phyloP scores from a whole-genome alignment of 2,113 vertebrate species.

The Passer montanus region DNA sequence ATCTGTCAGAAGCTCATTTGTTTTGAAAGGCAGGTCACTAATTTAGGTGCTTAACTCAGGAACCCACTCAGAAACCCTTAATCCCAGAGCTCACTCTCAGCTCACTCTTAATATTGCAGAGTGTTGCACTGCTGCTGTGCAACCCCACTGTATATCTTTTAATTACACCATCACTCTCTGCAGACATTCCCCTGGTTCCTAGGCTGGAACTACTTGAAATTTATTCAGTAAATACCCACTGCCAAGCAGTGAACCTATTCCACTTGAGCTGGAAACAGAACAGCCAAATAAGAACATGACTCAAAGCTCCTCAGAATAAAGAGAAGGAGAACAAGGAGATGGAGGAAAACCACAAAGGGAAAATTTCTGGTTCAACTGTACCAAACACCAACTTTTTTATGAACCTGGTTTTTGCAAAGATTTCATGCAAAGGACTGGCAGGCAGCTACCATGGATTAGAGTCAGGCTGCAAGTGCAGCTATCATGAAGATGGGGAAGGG shows the following conservation, averaged over 20 bases:
- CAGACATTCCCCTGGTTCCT: not conserved
- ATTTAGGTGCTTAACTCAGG: not conserved
- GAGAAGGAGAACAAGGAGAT: not conserved
- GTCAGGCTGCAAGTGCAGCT: not conserved
- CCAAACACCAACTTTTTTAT: not conserved
- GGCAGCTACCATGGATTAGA: not conserved
- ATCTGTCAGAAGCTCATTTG: not conserved
- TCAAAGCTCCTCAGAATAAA: not conserved
- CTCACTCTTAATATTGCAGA: not conserved
- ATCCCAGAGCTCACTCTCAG: not conserved
- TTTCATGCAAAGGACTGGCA: not conserved
- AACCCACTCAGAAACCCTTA: not conserved
- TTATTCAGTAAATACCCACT: not conserved
- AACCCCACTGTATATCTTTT: not conserved
- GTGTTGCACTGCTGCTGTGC: not conserved
- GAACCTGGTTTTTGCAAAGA: not conserved
- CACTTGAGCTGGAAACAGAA: not conserved
- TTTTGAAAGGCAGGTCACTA: constrained; percentile 11
- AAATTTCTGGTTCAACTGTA: not conserved
- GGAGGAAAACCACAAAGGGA: not conserved
- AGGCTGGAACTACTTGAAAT: not conserved
- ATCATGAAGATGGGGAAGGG: not conserved
- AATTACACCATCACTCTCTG: constrained; percentile 18
- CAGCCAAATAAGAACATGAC: not conserved
- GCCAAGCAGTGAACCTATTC: not conserved